Conservation (phyloP, 2,113 vertebrate genomes). For the Laticauda laticaudata region DNA sequence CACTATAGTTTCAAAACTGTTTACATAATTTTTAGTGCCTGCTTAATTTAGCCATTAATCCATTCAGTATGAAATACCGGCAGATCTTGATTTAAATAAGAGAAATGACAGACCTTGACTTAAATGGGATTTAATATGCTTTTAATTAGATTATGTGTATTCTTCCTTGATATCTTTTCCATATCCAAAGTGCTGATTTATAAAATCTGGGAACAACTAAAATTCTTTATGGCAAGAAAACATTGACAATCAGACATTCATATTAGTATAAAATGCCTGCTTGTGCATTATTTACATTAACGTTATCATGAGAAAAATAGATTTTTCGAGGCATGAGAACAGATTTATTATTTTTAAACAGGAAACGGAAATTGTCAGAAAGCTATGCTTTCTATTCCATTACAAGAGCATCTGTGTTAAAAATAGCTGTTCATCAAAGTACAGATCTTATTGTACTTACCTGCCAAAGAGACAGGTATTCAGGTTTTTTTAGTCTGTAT, state of each 20-base stretch:
- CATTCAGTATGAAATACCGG: neutral
- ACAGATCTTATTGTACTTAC: neutral
- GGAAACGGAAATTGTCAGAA: neutral
- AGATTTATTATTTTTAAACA: neutral
- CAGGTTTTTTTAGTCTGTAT: neutral
- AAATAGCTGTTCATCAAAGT: neutral
- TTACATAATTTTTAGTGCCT: neutral
- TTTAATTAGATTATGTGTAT: neutral
- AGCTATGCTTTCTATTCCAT: neutral
- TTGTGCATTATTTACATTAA: constrained; percentile 1
- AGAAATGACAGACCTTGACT: neutral
- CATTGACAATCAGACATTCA: neutral
- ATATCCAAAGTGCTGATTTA: neutral
- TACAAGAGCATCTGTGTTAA: neutral
- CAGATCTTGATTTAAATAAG: neutral
- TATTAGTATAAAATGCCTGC: neutral
- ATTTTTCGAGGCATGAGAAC: neutral
- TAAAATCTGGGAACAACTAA: neutral
- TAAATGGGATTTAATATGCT: neutral
- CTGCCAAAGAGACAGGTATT: neutral
- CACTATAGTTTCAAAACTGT: neutral
- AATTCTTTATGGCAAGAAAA: neutral
- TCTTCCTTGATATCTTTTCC: neutral
- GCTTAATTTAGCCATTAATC: neutral
- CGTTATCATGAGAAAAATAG: neutral